Evolutionary conservation across 1,140 invertebrate genomes (phyloP), one percentile per base, ranked within the genome.

Genomic region (Drosophila dunni): DNA sequence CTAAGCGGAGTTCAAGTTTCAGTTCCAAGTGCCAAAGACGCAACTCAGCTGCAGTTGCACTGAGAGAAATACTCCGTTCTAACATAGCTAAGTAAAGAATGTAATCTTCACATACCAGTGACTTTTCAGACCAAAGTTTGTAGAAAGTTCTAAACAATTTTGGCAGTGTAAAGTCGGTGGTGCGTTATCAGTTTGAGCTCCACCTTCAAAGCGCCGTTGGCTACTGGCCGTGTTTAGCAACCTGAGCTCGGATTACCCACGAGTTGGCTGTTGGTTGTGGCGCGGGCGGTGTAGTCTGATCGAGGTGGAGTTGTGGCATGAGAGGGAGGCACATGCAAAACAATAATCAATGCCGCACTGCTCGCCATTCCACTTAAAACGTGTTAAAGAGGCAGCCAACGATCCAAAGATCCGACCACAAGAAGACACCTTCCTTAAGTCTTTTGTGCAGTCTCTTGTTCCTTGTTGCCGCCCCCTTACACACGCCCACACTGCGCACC

Each of bases 261-360:
- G 29, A 6, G 7, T 11, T 8, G 7, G 9, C 50, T 33, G 13
- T 0, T 1, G 15, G 24, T 17, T 8, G 53, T 4, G n/a, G 7
- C 44, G 20, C 29, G 45, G 2, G 13, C 29, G 11, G 3, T 3
- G 56, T 11, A 17, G 9, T 3, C 2, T 10, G 17, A 17, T 15
- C 54, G 53, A 13, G 1, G 34, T 10, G 4, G 34, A 10, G 9
- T 34, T 8, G 33, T 0, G 36, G 7, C 11, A 8, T 4, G 36
- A 42, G 34, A 40, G 48, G 58, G 34, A 13, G 29, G 48, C 76
- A 68, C 76, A 88, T 89, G 83, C 83, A 88, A 88, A 88, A 89
- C 83, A 89, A 88, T 88, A 89, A 89, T 83, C 82, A 81, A 83
- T 89, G 79, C 75, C 81, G 70, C 67, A n/a, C 38, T 53, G 58